Evolutionary conservation across 2,113 vertebrate species (phyloP).

Genomic region (Ceratotherium simum): DNA sequence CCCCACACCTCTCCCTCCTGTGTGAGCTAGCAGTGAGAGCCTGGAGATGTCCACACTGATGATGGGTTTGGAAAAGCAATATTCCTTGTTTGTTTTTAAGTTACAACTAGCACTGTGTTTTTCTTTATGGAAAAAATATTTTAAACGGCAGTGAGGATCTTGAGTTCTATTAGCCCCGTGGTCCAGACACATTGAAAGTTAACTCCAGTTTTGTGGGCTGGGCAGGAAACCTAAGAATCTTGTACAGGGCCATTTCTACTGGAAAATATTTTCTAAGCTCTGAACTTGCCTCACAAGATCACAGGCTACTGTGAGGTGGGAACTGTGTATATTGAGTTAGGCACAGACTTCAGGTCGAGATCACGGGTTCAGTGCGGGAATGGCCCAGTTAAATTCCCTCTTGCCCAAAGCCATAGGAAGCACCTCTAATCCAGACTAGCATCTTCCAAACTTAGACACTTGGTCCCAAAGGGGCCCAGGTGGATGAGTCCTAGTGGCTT

Average conservation of each 20-base stretch:
- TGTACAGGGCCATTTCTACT: background rate
- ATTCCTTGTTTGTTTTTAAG: background rate
- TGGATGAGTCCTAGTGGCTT: background rate
- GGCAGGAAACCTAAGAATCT: background rate
- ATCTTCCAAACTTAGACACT: background rate
- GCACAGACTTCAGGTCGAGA: background rate
- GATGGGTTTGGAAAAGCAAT: background rate
- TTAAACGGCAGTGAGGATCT: background rate
- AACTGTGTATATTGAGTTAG: background rate
- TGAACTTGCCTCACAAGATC: background rate
- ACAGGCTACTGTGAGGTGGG: background rate
- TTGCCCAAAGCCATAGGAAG: background rate
- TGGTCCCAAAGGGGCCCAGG: background rate
- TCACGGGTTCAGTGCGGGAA: background rate
- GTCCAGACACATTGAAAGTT: background rate
- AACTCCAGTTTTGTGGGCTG: background rate
- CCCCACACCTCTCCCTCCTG: background rate
- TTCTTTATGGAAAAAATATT: background rate
- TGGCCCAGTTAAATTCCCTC: background rate
- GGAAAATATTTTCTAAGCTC: background rate
- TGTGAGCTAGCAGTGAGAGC: background rate
- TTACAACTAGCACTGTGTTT: background rate
- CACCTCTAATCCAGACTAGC: background rate
- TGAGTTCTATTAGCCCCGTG: background rate
- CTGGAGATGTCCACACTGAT: background rate